Conservation (phyloP, 1,140 invertebrate genomes). For the Sogatella furcifera region DNA sequence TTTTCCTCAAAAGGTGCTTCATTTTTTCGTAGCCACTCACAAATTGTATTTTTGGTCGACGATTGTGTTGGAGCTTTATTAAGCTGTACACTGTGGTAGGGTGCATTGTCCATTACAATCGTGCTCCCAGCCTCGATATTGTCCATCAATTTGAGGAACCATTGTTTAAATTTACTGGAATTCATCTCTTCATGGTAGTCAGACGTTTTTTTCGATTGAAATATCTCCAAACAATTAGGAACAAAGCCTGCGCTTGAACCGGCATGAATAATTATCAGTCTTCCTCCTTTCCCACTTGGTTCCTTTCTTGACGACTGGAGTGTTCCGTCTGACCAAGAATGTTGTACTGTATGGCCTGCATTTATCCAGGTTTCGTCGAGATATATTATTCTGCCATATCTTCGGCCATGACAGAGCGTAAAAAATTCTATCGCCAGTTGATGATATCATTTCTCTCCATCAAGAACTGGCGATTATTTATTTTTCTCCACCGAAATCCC, state of each 20-base stretch:
- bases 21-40: no score
- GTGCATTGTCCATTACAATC: no score
- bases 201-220: background rate
- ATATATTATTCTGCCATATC: background rate
- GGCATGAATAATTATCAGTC: background rate
- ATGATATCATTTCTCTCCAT: background rate
- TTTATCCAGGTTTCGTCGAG: background rate
- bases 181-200: constrained; percentile 1
- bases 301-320: background rate
- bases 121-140: no score
- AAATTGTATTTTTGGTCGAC: no score
- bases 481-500: no score
- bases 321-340: background rate
- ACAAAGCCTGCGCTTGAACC: background rate
- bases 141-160: background rate
- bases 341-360: background rate
- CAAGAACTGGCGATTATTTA: no score
- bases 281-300: background rate
- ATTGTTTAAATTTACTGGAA: background rate
- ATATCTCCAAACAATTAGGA: background rate
- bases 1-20: no score
- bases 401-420: background rate
- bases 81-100: no score
- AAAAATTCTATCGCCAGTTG: background rate
- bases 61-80: no score